phyloP scores from a whole-genome alignment of 2,888 invertebrate genomes.

The Vesta saturnalis region DNA sequence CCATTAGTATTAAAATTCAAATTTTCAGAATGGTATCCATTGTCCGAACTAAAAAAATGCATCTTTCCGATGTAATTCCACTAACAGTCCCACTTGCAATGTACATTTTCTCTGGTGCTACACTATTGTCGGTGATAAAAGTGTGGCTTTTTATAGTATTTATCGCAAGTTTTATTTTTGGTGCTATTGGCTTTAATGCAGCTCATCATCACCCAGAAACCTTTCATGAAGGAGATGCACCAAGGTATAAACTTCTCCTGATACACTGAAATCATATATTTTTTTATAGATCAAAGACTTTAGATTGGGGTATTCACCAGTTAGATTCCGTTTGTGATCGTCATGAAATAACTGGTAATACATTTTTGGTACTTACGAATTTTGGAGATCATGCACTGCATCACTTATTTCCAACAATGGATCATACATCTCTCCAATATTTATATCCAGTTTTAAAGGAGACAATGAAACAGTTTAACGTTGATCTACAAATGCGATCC shows the following conservation, averaged over 20 bases:
- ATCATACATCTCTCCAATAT: slow-evolving; percentile 76
- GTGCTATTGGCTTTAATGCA: slow-evolving; percentile 72
- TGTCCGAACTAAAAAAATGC: not conserved
- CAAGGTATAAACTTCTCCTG: slow-evolving; percentile 62
- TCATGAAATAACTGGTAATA: slow-evolving; percentile 71
- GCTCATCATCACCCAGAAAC: slow-evolving; percentile 83
- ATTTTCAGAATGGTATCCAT: not conserved
- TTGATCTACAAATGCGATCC: slow-evolving; percentile 61
- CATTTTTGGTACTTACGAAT: slow-evolving; percentile 73
- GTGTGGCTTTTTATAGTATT: slow-evolving; percentile 68
- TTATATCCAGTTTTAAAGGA: slow-evolving; percentile 71
- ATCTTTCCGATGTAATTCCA: slow-evolving; percentile 32
- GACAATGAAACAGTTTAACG: slow-evolving; percentile 72
- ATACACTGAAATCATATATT: not conserved
- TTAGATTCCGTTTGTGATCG: slow-evolving; percentile 79
- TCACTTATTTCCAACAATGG: slow-evolving; percentile 83
- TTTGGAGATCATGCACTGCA: slow-evolving; percentile 84
- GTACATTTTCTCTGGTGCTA: slow-evolving; percentile 48
- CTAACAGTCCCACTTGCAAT: slow-evolving; percentile 42
- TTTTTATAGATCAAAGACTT: slow-evolving; percentile 44
- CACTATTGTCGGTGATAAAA: slow-evolving; percentile 56
- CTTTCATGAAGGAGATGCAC: slow-evolving; percentile 79
- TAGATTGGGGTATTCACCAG: slow-evolving; percentile 82
- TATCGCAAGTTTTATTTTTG: slow-evolving; percentile 69
- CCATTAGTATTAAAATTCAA: not conserved